Conservation (phyloP, 2,888 invertebrate species). For the Dicycla oo region DNA sequence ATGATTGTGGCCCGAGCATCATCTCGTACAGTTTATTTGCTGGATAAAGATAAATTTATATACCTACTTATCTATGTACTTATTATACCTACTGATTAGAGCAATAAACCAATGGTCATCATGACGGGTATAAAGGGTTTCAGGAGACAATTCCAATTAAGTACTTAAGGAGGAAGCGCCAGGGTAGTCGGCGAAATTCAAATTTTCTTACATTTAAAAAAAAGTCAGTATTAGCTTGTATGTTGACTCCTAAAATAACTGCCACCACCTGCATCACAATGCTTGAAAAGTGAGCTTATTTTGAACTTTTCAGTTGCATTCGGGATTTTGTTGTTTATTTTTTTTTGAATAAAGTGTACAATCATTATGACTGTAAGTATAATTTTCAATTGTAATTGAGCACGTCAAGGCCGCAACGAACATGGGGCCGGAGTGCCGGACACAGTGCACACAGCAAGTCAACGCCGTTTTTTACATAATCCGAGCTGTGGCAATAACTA, state of each 20-base stretch:
- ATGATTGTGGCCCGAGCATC: background rate
- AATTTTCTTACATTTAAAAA: too few species aligned
- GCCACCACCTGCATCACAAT: too few species aligned
- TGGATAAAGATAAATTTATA: background rate
- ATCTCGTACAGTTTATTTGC: constrained; percentile 2
- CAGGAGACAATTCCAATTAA: too few species aligned
- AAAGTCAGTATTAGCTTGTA: too few species aligned
- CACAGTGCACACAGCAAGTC: constrained; percentile 2
- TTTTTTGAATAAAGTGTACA: constrained; percentile 1
- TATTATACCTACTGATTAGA: background rate
- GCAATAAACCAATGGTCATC: background rate
- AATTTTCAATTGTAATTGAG: constrained; percentile 26
- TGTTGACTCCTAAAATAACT: background rate
- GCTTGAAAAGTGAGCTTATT: background rate
- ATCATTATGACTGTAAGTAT: constrained; percentile 24
- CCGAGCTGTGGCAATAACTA: constrained; percentile 25
- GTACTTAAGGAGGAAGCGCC: too few species aligned
- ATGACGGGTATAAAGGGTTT: background rate
- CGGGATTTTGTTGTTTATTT: background rate
- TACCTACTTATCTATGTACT: background rate
- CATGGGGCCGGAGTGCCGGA: constrained; percentile 25
- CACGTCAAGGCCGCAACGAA: constrained; percentile 28
- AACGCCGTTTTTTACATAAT: constrained; percentile 37
- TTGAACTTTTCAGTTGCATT: background rate
- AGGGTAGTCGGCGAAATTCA: too few species aligned